phyloP scores from a whole-genome alignment of 1,140 invertebrate genomes.

The Steinernema khuongi region DNA sequence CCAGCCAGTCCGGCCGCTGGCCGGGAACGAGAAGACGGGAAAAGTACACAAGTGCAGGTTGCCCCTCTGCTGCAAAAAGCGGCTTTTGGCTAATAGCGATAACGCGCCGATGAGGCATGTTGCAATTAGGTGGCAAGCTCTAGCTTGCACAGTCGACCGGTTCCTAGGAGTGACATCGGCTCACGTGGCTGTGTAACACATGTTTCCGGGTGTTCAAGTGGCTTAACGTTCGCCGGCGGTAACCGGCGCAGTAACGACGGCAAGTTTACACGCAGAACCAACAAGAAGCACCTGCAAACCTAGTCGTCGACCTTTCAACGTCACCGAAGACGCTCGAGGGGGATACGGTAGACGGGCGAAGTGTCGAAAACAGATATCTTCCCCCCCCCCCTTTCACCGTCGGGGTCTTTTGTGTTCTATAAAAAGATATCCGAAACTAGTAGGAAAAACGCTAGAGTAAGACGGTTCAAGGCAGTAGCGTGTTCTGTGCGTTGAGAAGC shows the following conservation, averaged over 20 bases:
- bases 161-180: not conserved
- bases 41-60: constrained; percentile 6
- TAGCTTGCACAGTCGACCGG: constrained; percentile 4
- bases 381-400: too few species aligned
- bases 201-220: not conserved
- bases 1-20: not conserved
- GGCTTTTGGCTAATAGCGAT: not conserved
- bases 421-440: too few species aligned
- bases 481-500: too few species aligned
- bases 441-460: too few species aligned
- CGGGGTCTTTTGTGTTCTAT: too few species aligned
- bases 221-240: not conserved
- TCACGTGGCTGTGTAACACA: not conserved
- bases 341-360: constrained; percentile 1
- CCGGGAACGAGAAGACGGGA: not conserved
- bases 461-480: too few species aligned
- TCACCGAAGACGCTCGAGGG: not conserved
- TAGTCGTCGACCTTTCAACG: constrained; percentile 9
- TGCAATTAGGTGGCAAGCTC: not conserved
- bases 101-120: not conserved
- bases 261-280: constrained; percentile 1
- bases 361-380: too few species aligned
- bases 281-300: not conserved
- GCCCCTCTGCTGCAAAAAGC: not conserved
- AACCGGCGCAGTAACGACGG: not conserved